phyloP scores from a whole-genome alignment of 2,888 invertebrate species.

The Helobdella robusta region DNA sequence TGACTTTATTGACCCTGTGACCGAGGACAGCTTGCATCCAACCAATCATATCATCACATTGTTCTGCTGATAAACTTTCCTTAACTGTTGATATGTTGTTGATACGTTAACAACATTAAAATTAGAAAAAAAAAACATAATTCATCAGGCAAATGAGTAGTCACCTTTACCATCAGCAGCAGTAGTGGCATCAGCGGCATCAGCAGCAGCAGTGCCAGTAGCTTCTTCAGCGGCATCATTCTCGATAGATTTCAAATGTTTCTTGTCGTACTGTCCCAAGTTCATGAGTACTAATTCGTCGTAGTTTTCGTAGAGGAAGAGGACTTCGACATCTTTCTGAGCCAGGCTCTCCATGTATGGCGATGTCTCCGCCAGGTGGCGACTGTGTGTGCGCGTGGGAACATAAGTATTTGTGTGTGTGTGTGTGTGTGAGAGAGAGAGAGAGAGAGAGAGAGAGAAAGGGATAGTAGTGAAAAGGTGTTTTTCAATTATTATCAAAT shows the following conservation, averaged over 20 bases:
- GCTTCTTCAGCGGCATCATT: constrained; percentile 75
- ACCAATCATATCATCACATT: constrained; percentile 67
- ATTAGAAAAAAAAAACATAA: neutral
- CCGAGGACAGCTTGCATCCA: constrained; percentile 69
- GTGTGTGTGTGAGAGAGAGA: no score
- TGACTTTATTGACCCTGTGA: constrained; percentile 72
- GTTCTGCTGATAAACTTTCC: constrained; percentile 63
- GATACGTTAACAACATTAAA: neutral
- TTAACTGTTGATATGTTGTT: constrained; percentile 52
- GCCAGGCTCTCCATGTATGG: constrained; percentile 89
- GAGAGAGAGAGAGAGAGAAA: no score
- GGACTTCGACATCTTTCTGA: constrained; percentile 74
- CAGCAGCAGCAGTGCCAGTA: constrained; percentile 15
- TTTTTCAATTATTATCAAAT: no score
- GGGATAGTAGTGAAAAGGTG: no score
- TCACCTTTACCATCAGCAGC: neutral
- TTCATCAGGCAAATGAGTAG: neutral
- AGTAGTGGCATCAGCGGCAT: neutral
- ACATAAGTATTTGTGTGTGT: no score
- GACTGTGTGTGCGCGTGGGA: no score
- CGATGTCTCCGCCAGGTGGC: constrained; percentile 79
- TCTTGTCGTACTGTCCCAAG: constrained; percentile 68
- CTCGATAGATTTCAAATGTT: constrained; percentile 75
- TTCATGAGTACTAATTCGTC: constrained; percentile 90
- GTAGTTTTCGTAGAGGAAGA: constrained; percentile 92